Evolutionary conservation across 2,888 invertebrate genomes (phyloP).

Genomic region (Hydrotaea diabolus): DNA sequence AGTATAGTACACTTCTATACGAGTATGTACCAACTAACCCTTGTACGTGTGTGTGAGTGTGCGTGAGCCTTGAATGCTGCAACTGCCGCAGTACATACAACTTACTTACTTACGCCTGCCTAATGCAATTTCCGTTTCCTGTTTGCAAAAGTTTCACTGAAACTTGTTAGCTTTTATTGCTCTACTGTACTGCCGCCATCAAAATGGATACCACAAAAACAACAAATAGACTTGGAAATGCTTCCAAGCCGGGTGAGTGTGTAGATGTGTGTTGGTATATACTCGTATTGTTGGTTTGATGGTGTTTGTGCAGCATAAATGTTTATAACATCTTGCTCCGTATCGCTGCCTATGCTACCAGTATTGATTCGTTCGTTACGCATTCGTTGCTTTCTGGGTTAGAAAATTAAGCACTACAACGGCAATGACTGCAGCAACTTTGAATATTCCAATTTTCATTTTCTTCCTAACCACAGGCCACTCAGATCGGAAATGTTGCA

Average conservation of each 20-base stretch:
- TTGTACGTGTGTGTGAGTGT: neutral
- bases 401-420: conserved; percentile 29
- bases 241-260: neutral
- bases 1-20: neutral
- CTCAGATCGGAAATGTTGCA: neutral
- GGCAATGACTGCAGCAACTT: neutral
- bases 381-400: conserved; percentile 49
- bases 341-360: too few relatives aligned
- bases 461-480: neutral
- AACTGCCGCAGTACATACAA: conserved; percentile 32
- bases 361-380: conserved; percentile 51
- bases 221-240: neutral
- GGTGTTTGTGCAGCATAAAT: neutral
- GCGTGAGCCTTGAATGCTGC: neutral
- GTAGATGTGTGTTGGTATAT: neutral
- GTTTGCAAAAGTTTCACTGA: conserved; percentile 43
- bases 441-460: conserved; percentile 13
- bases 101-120: conserved; percentile 51
- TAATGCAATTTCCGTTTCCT: conserved; percentile 56
- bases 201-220: neutral
- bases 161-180: conserved; percentile 46
- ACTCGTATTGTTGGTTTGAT: neutral
- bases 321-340: neutral
- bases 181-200: neutral
- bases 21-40: neutral